Evolutionary conservation across 2,113 vertebrate genomes (phyloP), one percentile per base, ranked within the genome.

Genomic region (Pangasianodon hypophthalmus): DNA sequence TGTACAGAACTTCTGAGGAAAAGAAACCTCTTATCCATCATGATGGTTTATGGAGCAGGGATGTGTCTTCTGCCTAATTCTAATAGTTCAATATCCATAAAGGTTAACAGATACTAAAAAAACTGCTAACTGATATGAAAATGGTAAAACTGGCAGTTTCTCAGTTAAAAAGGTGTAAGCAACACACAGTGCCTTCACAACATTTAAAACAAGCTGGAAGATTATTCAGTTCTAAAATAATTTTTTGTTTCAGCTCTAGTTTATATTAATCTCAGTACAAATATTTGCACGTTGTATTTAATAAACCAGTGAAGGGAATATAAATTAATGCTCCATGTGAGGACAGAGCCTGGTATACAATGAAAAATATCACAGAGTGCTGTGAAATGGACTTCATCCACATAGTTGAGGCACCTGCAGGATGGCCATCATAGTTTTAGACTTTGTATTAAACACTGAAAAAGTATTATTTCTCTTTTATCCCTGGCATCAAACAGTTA

Each of bases 351-450:
- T 71, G 32, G 32, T 41, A 71, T 37, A 71, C 69, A 71, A 41
- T n/a, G 4, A n/a, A 67, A 14, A 67, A n/a, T 14, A 4, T 11
- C 4, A 13, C 11, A n/a, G 29, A 14, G 16, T 71, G 32, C n/a
- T 71, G 67, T 71, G n/a, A 41, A 37, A 37, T 71, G 32, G 83
- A 88, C 89, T 90, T 88, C 84, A 91, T 91, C 6, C 8, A 29
- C 3, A 67, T 1, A 13, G 29, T n/a, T n/a, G 3, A 32, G 64
- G 29, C 64, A 32, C 21, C 18, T 60, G 29, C 4, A 29, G n/a
- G 29, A 29, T 67, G 62, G n/a, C 62, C 10, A n/a, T 67, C 62
- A 11, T 67, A n/a, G 62, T 67, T 64, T 29, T 64, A 64, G 62
- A 64, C 62, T 64, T n/a, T 26, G 26, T 64, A n/a, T 2, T 64